Evolutionary conservation across 1,140 invertebrate species (phyloP).

Genomic region (Akabosia matsudoensis): DNA sequence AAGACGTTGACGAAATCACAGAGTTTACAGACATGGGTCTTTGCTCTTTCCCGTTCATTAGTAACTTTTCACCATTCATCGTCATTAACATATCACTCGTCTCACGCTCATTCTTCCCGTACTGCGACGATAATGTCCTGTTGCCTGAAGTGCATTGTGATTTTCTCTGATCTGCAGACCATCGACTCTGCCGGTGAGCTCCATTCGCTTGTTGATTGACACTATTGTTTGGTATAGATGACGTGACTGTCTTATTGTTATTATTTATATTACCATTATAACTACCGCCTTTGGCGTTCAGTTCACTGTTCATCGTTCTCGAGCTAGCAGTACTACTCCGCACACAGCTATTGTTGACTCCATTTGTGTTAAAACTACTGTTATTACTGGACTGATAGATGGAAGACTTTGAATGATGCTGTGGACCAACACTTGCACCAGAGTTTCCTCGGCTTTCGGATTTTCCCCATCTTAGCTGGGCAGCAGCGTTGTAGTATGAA

Average conservation of each 20-base stretch:
- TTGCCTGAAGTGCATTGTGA: neutral
- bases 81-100: neutral
- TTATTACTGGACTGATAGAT: neutral
- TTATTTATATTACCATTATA: conserved; percentile 32
- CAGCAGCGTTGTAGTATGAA: conserved; percentile 25
- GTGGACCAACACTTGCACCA: neutral
- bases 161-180: conserved; percentile 1
- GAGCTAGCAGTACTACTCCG: neutral
- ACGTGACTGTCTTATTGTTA: conserved; percentile 32
- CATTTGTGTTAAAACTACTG: neutral
- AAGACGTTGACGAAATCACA: conserved; percentile 73
- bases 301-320: neutral
- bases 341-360: neutral
- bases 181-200: neutral
- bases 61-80: conserved; percentile 25
- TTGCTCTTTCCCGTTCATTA: conserved; percentile 38
- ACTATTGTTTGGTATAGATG: conserved; percentile 27
- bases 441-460: conserved; percentile 11
- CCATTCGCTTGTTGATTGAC: conserved; percentile 33
- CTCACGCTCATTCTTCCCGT: conserved; percentile 12
- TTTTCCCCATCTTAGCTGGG: conserved; percentile 32
- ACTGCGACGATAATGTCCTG: neutral
- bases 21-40: conserved; percentile 76
- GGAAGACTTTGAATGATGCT: neutral
- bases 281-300: neutral